phyloP scores from a whole-genome alignment of 2,797 vertebrate genomes.

The Anguilla marmorata region DNA sequence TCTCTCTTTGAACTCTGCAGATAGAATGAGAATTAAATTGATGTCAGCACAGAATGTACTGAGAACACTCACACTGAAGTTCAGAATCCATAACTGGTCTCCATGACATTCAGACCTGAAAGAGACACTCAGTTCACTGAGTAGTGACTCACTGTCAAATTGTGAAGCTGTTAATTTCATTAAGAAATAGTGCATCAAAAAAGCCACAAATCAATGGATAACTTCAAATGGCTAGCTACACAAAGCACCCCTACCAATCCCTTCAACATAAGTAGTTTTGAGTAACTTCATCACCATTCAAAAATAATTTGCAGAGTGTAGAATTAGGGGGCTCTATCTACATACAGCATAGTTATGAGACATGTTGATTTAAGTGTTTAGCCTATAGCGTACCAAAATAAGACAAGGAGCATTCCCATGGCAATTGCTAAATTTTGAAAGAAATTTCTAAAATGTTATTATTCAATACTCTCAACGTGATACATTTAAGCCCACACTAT shows the following conservation, averaged over 20 bases:
- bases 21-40: constrained; percentile 2
- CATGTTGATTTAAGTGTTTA: not conserved
- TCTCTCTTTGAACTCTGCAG: constrained; percentile 1
- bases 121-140: not conserved
- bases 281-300: not conserved
- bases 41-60: constrained; percentile 23
- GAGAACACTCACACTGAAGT: constrained; percentile 9
- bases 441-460: not conserved
- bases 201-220: not conserved
- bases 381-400: not conserved
- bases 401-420: not conserved
- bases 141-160: not conserved
- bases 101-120: not conserved
- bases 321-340: not conserved
- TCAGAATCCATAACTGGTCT: not conserved
- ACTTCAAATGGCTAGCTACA: not conserved
- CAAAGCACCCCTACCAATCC: not conserved
- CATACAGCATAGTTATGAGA: not conserved
- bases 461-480: not conserved
- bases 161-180: not conserved
- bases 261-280: not conserved
- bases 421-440: not conserved
- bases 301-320: not conserved
- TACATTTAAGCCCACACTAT: not conserved
- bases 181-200: not conserved